Percentiles rank a stretch among this genome's conserved stretches.
Evolutionary conservation across 2,888 invertebrate genomes (phyloP).

Genomic region (Octodonta nipae): DNA sequence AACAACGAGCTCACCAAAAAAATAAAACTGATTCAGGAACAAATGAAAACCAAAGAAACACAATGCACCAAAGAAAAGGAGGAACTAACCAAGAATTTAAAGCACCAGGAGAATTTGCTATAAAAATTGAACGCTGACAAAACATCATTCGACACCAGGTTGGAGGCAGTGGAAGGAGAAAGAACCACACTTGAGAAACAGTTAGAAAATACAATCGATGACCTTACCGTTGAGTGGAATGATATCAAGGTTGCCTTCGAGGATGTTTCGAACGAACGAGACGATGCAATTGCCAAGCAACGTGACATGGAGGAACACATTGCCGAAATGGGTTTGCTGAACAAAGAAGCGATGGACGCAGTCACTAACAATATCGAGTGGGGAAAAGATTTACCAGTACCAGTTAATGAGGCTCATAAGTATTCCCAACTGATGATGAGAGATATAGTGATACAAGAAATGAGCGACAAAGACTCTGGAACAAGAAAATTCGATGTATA

Average conservation of each 20-base stretch:
- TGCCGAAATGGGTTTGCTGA: slow-evolving; percentile 17
- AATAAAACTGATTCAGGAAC: slow-evolving; percentile 25
- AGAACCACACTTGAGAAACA: slow-evolving; percentile 15
- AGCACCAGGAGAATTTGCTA: slow-evolving; percentile 24
- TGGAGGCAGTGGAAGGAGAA: too few relatives aligned
- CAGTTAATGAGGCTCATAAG: too few relatives aligned
- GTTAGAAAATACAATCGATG: slow-evolving; percentile 12
- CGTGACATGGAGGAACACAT: slow-evolving; percentile 22
- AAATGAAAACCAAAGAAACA: slow-evolving; percentile 26
- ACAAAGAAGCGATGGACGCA: slow-evolving; percentile 16
- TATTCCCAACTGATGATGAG: too few relatives aligned
- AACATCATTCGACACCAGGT: slow-evolving; percentile 30
- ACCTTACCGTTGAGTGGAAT: slow-evolving; percentile 17
- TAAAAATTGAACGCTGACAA: slow-evolving; percentile 27
- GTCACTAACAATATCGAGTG: slow-evolving; percentile 18
- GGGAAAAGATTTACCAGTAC: slow-evolving; percentile 23
- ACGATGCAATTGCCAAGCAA: slow-evolving; percentile 19
- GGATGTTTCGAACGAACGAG: slow-evolving; percentile 11
- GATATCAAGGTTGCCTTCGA: slow-evolving; percentile 11
- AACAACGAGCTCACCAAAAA: too few relatives aligned
- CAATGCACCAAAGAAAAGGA: slow-evolving; percentile 29
- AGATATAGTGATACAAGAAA: too few relatives aligned
- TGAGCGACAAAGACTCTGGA: too few relatives aligned
- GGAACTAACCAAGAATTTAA: slow-evolving; percentile 24
- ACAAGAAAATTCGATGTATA: too few relatives aligned